These are phyloP conservation scores for Icerya purchasi DNA, from an alignment of 2,888 invertebrate species.

Conservation along the genomic window DNA sequence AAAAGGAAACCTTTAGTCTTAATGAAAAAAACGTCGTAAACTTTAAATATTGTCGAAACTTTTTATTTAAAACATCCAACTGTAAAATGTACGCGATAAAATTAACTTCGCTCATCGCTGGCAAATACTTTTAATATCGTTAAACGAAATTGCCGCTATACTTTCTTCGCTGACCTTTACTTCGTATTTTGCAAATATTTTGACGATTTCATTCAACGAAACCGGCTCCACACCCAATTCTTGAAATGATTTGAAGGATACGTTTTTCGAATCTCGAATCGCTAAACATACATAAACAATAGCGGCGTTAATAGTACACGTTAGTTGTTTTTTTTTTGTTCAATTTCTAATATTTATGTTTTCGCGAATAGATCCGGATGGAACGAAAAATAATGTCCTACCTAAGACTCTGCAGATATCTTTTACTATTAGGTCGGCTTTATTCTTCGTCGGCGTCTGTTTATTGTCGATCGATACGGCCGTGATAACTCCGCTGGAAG, in stretches of 20 bases:
- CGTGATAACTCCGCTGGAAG: neutral
- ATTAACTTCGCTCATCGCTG: no score
- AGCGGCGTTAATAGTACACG: no score
- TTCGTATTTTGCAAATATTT: neutral
- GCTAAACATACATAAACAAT: neutral
- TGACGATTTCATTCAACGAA: neutral
- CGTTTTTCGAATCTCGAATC: neutral
- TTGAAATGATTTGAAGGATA: neutral
- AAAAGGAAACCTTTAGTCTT: no score
- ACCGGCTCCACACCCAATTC: constrained; percentile 6
- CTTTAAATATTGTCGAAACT: no score
- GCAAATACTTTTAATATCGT: neutral
- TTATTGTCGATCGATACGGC: neutral
- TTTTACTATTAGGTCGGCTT: neutral
- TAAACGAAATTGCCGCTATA: neutral
- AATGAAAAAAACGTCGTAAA: no score
- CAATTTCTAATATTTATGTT: no score
- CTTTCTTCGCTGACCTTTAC: neutral
- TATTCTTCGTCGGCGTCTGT: neutral
- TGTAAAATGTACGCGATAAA: no score
- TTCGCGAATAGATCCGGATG: no score
- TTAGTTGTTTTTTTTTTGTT: no score
- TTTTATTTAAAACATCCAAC: no score
- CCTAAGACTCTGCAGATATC: neutral
- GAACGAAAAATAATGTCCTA: no score